A percentile compares a stretch with the other conserved stretches of the same genome.
Evolutionary conservation across 2,797 vertebrate species (phyloP).

Genomic region (Lemur catta): DNA sequence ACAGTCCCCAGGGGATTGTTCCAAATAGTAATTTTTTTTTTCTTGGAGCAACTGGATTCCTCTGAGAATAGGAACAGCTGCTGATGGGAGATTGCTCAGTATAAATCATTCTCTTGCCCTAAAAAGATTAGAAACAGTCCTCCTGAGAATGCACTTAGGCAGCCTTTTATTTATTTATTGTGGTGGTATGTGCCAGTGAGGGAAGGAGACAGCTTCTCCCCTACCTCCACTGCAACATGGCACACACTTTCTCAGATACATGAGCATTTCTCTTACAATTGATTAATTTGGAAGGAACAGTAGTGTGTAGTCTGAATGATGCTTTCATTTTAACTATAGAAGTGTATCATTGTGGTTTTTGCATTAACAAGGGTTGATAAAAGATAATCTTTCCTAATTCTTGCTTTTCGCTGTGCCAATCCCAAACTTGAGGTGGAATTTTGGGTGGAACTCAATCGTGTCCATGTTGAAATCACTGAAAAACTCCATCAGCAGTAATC

Average conservation of each 20-base stretch:
- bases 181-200: neutral
- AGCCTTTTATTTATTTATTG: slow-evolving; percentile 23
- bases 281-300: slow-evolving; percentile 14
- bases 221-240: neutral
- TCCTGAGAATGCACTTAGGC: neutral
- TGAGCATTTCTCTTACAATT: neutral
- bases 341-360: neutral
- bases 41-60: slow-evolving; percentile 31
- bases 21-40: neutral
- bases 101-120: slow-evolving; percentile 17
- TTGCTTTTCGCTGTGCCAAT: neutral
- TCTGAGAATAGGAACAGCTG: slow-evolving; percentile 55
- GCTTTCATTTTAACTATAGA: neutral
- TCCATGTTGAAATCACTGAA: neutral
- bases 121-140: slow-evolving; percentile 22
- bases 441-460: neutral
- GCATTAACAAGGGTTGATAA: neutral
- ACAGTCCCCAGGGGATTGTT: neutral
- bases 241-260: neutral
- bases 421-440: neutral
- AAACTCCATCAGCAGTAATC: neutral
- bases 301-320: neutral
- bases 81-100: neutral
- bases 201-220: neutral
- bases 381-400: neutral